Evolutionary conservation across 2,113 vertebrate species (phyloP), one percentile per base, ranked within the genome.

Genomic region (Callionymus lyra): DNA sequence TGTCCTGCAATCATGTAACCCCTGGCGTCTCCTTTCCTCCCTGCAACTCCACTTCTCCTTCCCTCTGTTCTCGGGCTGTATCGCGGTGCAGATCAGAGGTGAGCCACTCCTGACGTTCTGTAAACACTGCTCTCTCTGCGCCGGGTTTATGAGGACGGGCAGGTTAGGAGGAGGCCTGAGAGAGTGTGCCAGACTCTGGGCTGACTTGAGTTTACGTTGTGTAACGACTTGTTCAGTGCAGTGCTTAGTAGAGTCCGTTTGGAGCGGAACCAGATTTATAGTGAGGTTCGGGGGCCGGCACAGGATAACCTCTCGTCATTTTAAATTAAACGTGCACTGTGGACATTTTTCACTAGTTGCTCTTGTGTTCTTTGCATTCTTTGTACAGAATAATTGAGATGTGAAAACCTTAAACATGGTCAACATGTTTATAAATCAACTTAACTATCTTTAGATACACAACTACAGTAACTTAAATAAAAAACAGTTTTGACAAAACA

Each of bases 1-100:
- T 84, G 79, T 84, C 79, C 85, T 82, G 73, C 84, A 83, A 86
- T 89, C 88, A 85, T 86, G 86, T 89, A 90, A 91, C 88, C 90
- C 88, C 90, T 90, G 83, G 73, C 65, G 67, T 82, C 76, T 82
- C 67, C 63, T 53, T 68, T 63, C 73, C 63, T 70, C 60, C 57
- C 46, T 47, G 60, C 73, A 41, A 57, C 56, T 58, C 47, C 39
- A 37, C 47, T 53, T 65, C 52, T 55, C 41, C 37, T 36, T 63
- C 56, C 55, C 34, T 56, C 39, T 43, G 16, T 1, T 19, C 16
- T 36, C 12, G 16, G 21, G 21, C 31, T 36, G 44, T 63, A 55
- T 70, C 68, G 6, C 39, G 34, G 50, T 49, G 56, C 61, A 71
- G 56, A 76, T 73, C 70, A 76, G 74, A 82, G 62, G 59, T 66